These are phyloP conservation scores for Drosophila ercepeae DNA, from an alignment of 1,140 invertebrate species.

Conservation along the genomic window DNA sequence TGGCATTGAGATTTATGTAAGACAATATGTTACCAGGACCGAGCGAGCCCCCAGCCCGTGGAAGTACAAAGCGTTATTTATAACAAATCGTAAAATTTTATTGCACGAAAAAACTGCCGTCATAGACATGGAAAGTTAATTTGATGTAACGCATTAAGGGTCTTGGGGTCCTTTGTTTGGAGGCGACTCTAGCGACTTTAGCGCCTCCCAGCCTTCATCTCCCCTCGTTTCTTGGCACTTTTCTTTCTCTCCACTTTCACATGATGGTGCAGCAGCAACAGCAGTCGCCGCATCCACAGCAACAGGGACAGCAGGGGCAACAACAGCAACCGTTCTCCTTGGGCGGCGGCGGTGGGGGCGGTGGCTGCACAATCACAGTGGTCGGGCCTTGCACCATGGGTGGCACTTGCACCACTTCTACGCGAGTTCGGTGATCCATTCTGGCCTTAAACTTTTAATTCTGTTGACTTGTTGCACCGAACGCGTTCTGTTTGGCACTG, in stretches of 20 bases:
- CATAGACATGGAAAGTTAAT: constrained; percentile 73
- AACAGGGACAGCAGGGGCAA: constrained; percentile 63
- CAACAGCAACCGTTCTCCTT: constrained; percentile 64
- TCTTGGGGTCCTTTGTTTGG: constrained; percentile 45
- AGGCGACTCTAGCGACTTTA: neutral
- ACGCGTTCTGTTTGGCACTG: constrained; percentile 29
- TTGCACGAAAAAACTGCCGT: constrained; percentile 68
- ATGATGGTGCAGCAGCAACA: constrained; percentile 75
- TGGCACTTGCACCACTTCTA: constrained; percentile 64
- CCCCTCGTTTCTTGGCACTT: neutral
- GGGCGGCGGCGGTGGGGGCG: constrained; percentile 42
- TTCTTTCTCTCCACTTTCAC: constrained; percentile 19
- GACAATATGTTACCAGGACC: constrained; percentile 65
- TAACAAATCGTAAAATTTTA: constrained; percentile 81
- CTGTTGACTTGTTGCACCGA: constrained; percentile 28
- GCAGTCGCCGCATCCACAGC: constrained; percentile 62
- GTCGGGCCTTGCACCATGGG: constrained; percentile 33
- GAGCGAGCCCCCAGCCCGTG: constrained; percentile 9
- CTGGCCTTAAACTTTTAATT: neutral
- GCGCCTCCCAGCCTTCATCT: neutral
- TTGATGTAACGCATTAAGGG: constrained; percentile 74
- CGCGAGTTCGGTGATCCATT: constrained; percentile 66
- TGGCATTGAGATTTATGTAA: constrained; percentile 75
- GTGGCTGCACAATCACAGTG: constrained; percentile 62
- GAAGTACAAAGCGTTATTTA: constrained; percentile 71